A percentile compares a stretch with the other conserved stretches of the same genome.
Evolutionary conservation across 1,140 invertebrate species (phyloP).

Genomic region (Lepidotrigona ventralis): DNA sequence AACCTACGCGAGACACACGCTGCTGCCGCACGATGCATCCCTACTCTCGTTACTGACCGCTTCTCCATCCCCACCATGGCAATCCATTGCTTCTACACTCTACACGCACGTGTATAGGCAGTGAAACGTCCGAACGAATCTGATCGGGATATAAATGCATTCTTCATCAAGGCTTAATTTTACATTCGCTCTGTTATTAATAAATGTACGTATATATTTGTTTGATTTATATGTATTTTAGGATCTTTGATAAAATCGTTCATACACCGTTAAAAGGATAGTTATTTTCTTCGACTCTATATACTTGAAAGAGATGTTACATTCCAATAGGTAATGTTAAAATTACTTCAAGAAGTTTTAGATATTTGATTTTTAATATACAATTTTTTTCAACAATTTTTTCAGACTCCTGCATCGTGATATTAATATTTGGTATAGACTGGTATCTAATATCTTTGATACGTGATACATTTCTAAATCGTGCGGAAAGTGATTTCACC

Average conservation of each 20-base stretch:
- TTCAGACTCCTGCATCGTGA: too few species aligned
- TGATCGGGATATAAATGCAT: neutral
- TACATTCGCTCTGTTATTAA: neutral
- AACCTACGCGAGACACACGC: constrained; percentile 18
- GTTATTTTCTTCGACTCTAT: neutral
- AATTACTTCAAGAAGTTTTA: too few species aligned
- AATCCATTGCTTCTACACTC: neutral
- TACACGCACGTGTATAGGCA: neutral
- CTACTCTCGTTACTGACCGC: neutral
- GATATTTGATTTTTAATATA: too few species aligned
- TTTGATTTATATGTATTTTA: neutral
- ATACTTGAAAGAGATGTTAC: neutral
- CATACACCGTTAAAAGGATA: neutral
- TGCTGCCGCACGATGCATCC: constrained; percentile 15
- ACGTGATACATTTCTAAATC: neutral
- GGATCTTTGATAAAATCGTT: neutral
- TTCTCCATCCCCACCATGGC: neutral
- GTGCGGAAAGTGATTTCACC: neutral
- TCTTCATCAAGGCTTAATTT: neutral
- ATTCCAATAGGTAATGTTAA: too few species aligned
- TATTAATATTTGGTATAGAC: too few species aligned
- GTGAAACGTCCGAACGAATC: neutral
- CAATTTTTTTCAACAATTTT: too few species aligned
- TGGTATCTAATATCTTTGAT: too few species aligned
- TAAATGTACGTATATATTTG: neutral